Evolutionary conservation across 2,888 invertebrate genomes (phyloP).

Genomic region (Dasysyrphus tricinctus): DNA sequence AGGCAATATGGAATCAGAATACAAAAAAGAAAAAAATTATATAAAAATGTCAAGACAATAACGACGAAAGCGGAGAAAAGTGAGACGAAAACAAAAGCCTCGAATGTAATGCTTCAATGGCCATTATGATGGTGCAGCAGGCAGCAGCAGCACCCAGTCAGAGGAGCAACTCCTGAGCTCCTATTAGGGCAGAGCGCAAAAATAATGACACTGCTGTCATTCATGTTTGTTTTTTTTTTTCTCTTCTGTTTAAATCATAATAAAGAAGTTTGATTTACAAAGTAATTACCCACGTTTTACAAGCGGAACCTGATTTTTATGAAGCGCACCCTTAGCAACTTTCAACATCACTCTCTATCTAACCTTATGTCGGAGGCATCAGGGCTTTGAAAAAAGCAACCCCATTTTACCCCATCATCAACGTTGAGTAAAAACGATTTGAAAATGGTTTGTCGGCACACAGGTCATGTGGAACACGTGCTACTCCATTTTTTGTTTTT

Average conservation of each 20-base stretch:
- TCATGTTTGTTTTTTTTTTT: constrained; percentile 38
- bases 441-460: constrained; percentile 37
- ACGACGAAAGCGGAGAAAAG: neutral
- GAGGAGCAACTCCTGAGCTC: neutral
- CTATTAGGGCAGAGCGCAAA: neutral
- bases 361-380: neutral
- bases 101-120: constrained; percentile 44
- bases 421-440: constrained; percentile 16
- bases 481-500: constrained; percentile 23
- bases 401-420: constrained; percentile 21
- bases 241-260: constrained; percentile 41
- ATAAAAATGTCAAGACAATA: constrained; percentile 36
- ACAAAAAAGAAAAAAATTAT: constrained; percentile 19
- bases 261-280: constrained; percentile 72
- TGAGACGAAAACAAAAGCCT: constrained; percentile 18
- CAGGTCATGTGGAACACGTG: constrained; percentile 67
- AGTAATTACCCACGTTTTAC: constrained; percentile 69
- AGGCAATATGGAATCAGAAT: constrained; percentile 49
- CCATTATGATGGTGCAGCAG: constrained; percentile 26
- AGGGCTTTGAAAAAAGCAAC: neutral
- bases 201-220: constrained; percentile 60
- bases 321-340: constrained; percentile 46
- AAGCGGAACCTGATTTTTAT: constrained; percentile 65
- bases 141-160: neutral
- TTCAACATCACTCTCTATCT: constrained; percentile 13